Evolutionary conservation across 2,797 vertebrate genomes (phyloP), one percentile per base, ranked within the genome.

Genomic region (Buceros bicornis): DNA sequence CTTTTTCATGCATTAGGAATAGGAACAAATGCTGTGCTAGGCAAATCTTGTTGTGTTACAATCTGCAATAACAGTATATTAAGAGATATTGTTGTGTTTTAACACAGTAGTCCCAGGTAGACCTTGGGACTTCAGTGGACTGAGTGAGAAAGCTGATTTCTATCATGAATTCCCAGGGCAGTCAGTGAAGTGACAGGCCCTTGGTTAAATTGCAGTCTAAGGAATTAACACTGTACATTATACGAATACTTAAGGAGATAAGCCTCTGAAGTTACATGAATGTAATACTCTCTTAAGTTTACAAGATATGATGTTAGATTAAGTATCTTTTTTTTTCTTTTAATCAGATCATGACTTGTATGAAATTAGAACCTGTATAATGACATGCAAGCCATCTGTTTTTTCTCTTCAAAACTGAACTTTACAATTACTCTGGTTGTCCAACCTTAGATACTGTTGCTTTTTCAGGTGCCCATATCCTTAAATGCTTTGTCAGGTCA

Each of bases 401-500:
- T 50, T 50, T 42, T 80, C 64, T 7, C 54, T 84, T 87, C 48
- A 57, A 5, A 84, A 76, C 11, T n/a, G 73, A 87, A 31, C 20
- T 86, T 91, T 80, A 16, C 35, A 31, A 67, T 89, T 80, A 11
- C 6, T 74, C 20, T 86, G 57, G 4, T 56, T 88, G 66, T 73
- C 43, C 67, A 70, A 2, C 45, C 6, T 6, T 14, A 54, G 35
- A 35, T 54, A 20, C 25, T 21, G 19, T 48, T 93, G 82, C 73
- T 82, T 51, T 82, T 92, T 93, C 78, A 73, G 51, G 64, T 95
- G 82, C 33, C 51, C 6, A 3, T 85, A 60, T 47, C 73, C 11
- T 86, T 64, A 11, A 42, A 66, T 83, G 57, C 79, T 94, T 95
- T 71, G 87, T 96, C 42, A 79, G 35, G 47, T 79, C 61, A 91